These are phyloP conservation scores for Crepidodera aurea DNA, from an alignment of 2,888 invertebrate genomes.

Conservation along the genomic window DNA sequence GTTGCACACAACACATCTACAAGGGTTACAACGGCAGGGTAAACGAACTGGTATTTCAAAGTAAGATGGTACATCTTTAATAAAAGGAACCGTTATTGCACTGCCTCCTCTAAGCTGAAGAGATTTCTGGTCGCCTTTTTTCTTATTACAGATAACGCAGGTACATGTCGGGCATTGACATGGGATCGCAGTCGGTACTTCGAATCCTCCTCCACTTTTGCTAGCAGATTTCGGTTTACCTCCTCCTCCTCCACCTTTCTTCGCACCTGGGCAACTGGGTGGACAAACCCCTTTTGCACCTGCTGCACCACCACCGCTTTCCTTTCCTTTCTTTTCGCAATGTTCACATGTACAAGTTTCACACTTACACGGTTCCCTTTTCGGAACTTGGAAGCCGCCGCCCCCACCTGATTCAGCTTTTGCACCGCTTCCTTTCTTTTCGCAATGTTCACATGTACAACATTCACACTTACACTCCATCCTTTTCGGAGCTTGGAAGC, in stretches of 20 bases:
- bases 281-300: background rate
- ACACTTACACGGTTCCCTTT: conserved; percentile 26
- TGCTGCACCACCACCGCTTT: background rate
- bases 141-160: conserved; percentile 37
- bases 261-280: background rate
- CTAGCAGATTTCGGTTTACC: conserved; percentile 28
- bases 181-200: conserved; percentile 30
- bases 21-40: conserved; percentile 34
- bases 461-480: conserved; percentile 22
- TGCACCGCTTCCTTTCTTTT: background rate
- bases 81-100: background rate
- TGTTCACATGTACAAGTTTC: conserved; percentile 18
- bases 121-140: background rate
- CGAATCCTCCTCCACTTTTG: conserved; percentile 21
- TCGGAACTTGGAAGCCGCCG: conserved; percentile 28
- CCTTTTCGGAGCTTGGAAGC: conserved; percentile 30
- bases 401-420: too few species aligned
- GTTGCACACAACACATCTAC: conserved; percentile 40
- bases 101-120: background rate
- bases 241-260: conserved; percentile 12
- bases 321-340: background rate
- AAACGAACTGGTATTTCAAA: conserved; percentile 34
- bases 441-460: conserved; percentile 19
- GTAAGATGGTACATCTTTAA: conserved; percentile 34
- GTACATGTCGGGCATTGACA: conserved; percentile 38